These are phyloP conservation scores for Chironomus tentans DNA, from an alignment of 2,888 invertebrate genomes.

Conservation along the genomic window DNA sequence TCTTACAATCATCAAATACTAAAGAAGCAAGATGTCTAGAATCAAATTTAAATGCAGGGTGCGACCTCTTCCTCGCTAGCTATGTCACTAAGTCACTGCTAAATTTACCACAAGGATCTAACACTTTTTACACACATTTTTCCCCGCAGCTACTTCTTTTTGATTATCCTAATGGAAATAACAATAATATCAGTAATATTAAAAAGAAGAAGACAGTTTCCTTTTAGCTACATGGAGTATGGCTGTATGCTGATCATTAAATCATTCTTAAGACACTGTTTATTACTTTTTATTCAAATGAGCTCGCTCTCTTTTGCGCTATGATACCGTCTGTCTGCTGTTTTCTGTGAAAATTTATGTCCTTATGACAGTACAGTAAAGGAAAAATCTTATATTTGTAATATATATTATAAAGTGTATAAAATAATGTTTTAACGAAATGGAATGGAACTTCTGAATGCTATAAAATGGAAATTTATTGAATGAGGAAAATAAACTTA, in stretches of 20 bases:
- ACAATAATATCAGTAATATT: not conserved
- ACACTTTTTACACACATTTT: not conserved
- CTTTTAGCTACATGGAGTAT: too few species aligned
- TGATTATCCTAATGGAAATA: constrained; percentile 21
- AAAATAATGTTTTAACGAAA: not conserved
- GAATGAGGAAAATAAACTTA: not conserved
- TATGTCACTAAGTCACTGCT: too few species aligned
- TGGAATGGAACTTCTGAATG: not conserved
- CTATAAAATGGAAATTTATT: constrained; percentile 1
- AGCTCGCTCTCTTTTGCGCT: not conserved
- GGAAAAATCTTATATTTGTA: not conserved
- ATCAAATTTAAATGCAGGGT: too few species aligned
- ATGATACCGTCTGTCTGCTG: constrained; percentile 16
- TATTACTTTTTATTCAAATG: constrained; percentile 23
- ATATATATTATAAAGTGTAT: too few species aligned
- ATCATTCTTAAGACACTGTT: constrained; percentile 24
- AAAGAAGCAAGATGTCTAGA: too few species aligned
- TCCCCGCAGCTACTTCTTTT: not conserved
- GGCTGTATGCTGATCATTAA: not conserved
- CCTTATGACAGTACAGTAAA: not conserved
- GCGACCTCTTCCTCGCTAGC: too few species aligned
- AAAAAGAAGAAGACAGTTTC: not conserved
- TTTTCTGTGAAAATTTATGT: constrained; percentile 4
- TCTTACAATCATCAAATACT: too few species aligned
- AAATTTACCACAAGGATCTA: not conserved